A percentile compares a stretch with the other conserved stretches of the same genome.
phyloP scores from a whole-genome alignment of 2,888 invertebrate genomes.

The Lithophane semibrunnea region DNA sequence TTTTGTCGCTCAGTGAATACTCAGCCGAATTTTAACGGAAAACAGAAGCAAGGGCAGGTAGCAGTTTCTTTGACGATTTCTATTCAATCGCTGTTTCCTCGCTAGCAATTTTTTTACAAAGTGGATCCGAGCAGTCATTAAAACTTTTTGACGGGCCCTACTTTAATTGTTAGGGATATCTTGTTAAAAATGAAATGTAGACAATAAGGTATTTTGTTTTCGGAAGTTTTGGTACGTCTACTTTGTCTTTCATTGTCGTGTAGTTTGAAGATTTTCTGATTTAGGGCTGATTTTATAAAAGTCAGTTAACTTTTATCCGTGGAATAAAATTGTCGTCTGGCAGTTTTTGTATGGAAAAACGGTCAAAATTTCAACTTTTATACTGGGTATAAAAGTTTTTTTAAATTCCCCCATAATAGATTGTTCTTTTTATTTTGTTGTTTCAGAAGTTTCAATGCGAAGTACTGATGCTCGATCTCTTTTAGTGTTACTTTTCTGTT shows the following conservation, averaged over 20 bases:
- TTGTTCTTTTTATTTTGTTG: slow-evolving; percentile 19
- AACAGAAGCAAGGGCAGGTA: slow-evolving; percentile 56
- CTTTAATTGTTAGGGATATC: slow-evolving; percentile 85
- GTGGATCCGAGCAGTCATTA: slow-evolving; percentile 82
- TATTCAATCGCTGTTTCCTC: slow-evolving; percentile 78
- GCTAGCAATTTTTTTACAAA: slow-evolving; percentile 70
- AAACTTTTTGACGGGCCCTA: slow-evolving; percentile 84
- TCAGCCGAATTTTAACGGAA: slow-evolving; percentile 12
- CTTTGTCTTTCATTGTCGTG: slow-evolving; percentile 8
- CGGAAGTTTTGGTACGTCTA: slow-evolving; percentile 52
- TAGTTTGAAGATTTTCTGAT: slow-evolving; percentile 9
- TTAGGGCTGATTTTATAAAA: not conserved
- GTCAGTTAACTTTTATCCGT: too few species aligned
- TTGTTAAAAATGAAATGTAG: slow-evolving; percentile 76
- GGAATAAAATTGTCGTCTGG: too few species aligned
- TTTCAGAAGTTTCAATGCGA: slow-evolving; percentile 8
- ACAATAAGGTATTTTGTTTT: slow-evolving; percentile 68
- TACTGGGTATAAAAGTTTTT: too few species aligned
- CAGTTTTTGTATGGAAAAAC: too few species aligned
- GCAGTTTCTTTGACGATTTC: slow-evolving; percentile 72
- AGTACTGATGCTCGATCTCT: not conserved
- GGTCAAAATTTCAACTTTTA: too few species aligned
- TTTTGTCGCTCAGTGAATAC: slow-evolving; percentile 21
- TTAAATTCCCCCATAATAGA: slow-evolving; percentile 7
- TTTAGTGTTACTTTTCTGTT: not conserved